A percentile compares a stretch with the other conserved stretches of the same genome.
phyloP scores from a whole-genome alignment of 2,113 vertebrate genomes.

The Sinosuthora webbiana region DNA sequence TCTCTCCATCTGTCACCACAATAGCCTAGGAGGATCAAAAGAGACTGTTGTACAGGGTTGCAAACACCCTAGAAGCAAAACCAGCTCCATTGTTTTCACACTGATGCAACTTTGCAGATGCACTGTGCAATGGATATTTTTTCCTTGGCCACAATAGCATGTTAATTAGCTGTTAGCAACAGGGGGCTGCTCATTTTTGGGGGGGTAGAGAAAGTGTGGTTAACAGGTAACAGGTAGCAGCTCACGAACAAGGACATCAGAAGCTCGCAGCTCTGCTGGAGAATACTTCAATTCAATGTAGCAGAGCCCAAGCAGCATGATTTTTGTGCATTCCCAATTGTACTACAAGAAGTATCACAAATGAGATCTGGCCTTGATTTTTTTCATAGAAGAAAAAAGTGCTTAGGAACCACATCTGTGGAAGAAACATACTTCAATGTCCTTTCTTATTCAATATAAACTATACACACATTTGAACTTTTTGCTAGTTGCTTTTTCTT shows the following conservation, averaged over 20 bases:
- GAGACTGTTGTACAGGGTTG: neutral
- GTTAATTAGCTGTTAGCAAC: neutral
- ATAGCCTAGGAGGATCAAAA: constrained; percentile 81
- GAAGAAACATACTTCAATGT: neutral
- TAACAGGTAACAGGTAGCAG: no score
- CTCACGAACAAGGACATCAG: no score
- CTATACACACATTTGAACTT: neutral
- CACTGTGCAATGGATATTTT: neutral
- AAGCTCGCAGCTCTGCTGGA: neutral
- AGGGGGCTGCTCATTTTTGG: neutral
- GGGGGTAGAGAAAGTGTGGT: neutral
- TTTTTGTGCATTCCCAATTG: neutral
- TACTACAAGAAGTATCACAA: neutral
- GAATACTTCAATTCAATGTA: neutral
- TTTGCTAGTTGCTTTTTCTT: neutral
- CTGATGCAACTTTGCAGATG: neutral
- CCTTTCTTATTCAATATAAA: neutral
- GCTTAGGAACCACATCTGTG: neutral
- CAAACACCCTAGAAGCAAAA: neutral
- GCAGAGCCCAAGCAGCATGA: neutral
- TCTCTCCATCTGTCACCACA: constrained; percentile 96
- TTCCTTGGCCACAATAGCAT: neutral
- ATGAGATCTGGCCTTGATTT: neutral
- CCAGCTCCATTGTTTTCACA: neutral
- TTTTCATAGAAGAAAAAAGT: neutral